Evolutionary conservation across 2,113 vertebrate genomes (phyloP).

Genomic region (Pelvicachromis taeniatus): DNA sequence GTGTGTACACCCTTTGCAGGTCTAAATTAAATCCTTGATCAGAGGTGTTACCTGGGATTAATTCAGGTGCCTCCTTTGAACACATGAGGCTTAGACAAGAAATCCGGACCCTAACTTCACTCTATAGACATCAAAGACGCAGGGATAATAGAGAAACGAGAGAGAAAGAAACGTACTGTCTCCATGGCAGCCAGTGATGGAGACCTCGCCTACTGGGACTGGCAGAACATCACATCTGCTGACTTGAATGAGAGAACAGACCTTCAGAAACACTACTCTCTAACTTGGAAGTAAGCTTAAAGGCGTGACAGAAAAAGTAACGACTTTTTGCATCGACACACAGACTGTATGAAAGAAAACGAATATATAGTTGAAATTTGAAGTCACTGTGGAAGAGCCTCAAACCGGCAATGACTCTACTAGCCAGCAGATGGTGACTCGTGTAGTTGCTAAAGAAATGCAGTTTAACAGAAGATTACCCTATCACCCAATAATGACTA

Average conservation of each 20-base stretch:
- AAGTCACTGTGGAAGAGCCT: neutral
- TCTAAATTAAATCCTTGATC: constrained; percentile 69
- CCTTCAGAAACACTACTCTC: neutral
- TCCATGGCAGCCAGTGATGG: constrained; percentile 40
- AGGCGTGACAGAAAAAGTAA: neutral
- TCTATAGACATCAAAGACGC: constrained; percentile 21
- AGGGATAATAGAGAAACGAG: constrained; percentile 19
- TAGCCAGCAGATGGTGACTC: neutral
- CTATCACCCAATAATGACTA: neutral
- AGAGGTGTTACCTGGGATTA: constrained; percentile 65
- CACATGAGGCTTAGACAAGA: constrained; percentile 18
- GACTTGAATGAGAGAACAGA: neutral
- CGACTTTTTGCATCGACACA: neutral
- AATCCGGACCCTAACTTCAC: neutral
- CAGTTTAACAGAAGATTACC: neutral
- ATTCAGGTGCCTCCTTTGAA: constrained; percentile 42
- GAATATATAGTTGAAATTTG: neutral
- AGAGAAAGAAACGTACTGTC: neutral
- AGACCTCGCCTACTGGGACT: constrained; percentile 8
- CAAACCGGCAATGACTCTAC: neutral
- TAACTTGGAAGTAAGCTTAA: neutral
- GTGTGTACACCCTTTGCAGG: constrained; percentile 39
- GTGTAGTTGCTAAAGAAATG: neutral
- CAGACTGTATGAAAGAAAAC: neutral
- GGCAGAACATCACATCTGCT: constrained; percentile 10